These are phyloP conservation scores for Tolmerus cingulatus DNA, from an alignment of 2,888 invertebrate species.

Conservation along the genomic window DNA sequence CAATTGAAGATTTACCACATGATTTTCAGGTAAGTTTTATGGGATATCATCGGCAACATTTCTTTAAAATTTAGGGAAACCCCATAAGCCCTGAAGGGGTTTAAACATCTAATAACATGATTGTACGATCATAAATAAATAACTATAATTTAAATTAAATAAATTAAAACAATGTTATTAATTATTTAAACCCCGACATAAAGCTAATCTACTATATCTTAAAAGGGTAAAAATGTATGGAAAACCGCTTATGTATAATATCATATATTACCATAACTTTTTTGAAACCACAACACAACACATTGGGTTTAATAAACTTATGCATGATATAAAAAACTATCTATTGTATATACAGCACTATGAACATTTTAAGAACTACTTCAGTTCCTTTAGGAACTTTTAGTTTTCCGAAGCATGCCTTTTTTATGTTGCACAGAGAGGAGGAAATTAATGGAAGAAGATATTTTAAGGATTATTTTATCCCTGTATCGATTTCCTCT, in stretches of 20 bases:
- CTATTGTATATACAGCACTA: too few relatives aligned
- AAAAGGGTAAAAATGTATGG: neutral
- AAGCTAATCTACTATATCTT: too few relatives aligned
- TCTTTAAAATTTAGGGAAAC: neutral
- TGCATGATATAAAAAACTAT: neutral
- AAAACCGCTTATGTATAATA: too few relatives aligned
- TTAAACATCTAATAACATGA: neutral
- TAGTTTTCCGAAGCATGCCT: too few relatives aligned
- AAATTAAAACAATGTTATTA: neutral
- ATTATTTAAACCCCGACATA: neutral
- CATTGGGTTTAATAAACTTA: neutral
- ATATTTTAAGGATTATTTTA: too few relatives aligned
- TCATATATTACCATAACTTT: too few relatives aligned
- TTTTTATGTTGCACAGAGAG: too few relatives aligned
- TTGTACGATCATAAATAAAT: neutral
- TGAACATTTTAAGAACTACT: too few relatives aligned
- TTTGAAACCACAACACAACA: too few relatives aligned
- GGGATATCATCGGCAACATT: neutral
- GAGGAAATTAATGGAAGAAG: too few relatives aligned
- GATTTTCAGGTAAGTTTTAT: slow-evolving; percentile 69
- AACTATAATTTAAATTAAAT: neutral
- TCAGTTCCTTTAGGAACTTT: too few relatives aligned
- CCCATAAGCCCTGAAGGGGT: neutral
- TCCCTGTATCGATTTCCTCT: too few relatives aligned
- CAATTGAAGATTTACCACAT: slow-evolving; percentile 80